Conservation (phyloP, 2,797 vertebrate species). For the Labroides dimidiatus region DNA sequence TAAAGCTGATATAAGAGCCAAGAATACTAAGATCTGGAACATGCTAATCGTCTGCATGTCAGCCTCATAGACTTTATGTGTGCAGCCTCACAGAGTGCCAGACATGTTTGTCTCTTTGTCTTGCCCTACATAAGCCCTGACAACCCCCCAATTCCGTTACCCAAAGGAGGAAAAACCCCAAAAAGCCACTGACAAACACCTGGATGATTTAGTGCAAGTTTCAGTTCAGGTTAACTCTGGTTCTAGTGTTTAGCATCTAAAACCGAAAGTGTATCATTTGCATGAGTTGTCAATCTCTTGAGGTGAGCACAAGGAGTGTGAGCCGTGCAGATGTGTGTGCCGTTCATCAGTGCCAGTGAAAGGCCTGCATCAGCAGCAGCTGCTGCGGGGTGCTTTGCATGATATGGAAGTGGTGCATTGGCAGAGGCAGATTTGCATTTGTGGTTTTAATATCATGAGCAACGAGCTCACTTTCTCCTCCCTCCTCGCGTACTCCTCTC, state of each 20-base stretch:
- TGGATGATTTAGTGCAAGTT: slow-evolving; percentile 9
- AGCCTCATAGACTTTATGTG: too few relatives aligned
- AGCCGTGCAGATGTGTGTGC: slow-evolving; percentile 51
- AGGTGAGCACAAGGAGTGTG: slow-evolving; percentile 38
- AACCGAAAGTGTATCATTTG: slow-evolving; percentile 20
- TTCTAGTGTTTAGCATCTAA: slow-evolving; percentile 11
- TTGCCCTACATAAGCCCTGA: not conserved
- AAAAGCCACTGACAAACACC: slow-evolving; percentile 6
- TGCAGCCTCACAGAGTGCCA: too few relatives aligned
- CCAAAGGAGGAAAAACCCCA: slow-evolving; percentile 8
- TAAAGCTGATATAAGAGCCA: too few relatives aligned
- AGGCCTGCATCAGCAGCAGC: slow-evolving; percentile 80
- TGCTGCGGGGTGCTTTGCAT: slow-evolving; percentile 79
- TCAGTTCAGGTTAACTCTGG: slow-evolving; percentile 1
- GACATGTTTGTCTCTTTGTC: too few relatives aligned
- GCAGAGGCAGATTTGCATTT: slow-evolving; percentile 79
- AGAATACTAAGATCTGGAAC: too few relatives aligned
- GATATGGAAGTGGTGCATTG: slow-evolving; percentile 63
- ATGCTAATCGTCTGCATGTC: too few relatives aligned
- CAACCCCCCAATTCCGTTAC: not conserved
- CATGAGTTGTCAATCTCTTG: slow-evolving; percentile 32
- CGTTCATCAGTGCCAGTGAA: slow-evolving; percentile 75
- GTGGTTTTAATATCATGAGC: slow-evolving; percentile 72
- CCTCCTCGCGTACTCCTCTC: slow-evolving; percentile 48
- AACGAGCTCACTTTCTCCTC: slow-evolving; percentile 52